A percentile compares a stretch with the other conserved stretches of the same genome.
Conservation (phyloP, 2,888 invertebrate genomes). For the Trilocha varians region DNA sequence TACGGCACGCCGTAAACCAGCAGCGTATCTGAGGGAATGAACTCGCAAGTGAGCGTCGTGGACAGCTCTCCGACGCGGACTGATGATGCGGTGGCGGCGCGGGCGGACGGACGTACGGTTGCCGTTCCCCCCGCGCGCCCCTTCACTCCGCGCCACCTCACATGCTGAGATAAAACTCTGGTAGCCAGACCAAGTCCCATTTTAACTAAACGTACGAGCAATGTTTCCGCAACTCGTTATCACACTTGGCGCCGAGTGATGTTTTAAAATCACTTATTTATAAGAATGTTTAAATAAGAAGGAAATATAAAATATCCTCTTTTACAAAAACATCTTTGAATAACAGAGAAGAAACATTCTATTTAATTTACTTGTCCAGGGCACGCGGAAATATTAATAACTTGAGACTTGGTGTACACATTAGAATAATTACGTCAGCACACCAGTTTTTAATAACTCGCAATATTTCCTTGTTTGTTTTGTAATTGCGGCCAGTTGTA, state of each 20-base stretch:
- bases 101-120: slow-evolving; percentile 64
- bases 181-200: slow-evolving; percentile 62
- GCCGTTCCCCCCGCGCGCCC: slow-evolving; percentile 33
- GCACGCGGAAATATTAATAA: slow-evolving; percentile 65
- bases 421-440: slow-evolving; percentile 62
- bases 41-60: slow-evolving; percentile 64
- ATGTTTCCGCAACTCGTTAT: slow-evolving; percentile 61
- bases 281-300: slow-evolving; percentile 7
- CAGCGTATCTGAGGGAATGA: slow-evolving; percentile 72
- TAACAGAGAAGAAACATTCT: not conserved
- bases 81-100: slow-evolving; percentile 64
- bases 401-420: no score
- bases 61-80: slow-evolving; percentile 67
- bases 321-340: not conserved
- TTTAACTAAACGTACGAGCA: slow-evolving; percentile 49
- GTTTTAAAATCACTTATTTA: slow-evolving; percentile 23
- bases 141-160: slow-evolving; percentile 39
- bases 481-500: slow-evolving; percentile 20
- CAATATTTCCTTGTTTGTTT: slow-evolving; percentile 64
- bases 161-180: slow-evolving; percentile 66
- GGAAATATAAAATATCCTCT: not conserved
- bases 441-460: slow-evolving; percentile 66
- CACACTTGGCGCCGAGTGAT: slow-evolving; percentile 32
- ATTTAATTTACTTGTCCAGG: slow-evolving; percentile 35
- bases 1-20: slow-evolving; percentile 72